These are phyloP conservation scores for Trachymyrmex cornetzi DNA, from an alignment of 1,140 invertebrate genomes.

Conservation along the genomic window DNA sequence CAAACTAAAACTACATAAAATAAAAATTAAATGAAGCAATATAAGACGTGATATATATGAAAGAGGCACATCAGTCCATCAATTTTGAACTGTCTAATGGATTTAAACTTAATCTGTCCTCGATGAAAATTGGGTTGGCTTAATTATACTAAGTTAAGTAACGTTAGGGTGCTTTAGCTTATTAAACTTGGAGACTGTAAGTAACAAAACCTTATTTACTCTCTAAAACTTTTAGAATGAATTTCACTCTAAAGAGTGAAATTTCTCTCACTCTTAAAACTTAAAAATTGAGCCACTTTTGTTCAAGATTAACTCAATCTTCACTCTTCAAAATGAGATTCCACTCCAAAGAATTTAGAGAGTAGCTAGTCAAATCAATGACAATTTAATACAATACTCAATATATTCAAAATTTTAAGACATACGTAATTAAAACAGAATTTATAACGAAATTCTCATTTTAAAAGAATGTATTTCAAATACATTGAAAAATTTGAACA, in stretches of 20 bases:
- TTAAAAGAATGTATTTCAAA: not conserved
- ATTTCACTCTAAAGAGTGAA: too few relatives aligned
- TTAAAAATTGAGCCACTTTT: too few relatives aligned
- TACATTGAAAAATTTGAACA: slow-evolving; percentile 2
- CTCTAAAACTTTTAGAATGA: too few relatives aligned
- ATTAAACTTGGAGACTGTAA: slow-evolving; percentile 24
- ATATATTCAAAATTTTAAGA: slow-evolving; percentile 25
- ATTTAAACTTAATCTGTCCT: slow-evolving; percentile 44
- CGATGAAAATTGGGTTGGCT: slow-evolving; percentile 40
- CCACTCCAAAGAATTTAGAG: too few relatives aligned
- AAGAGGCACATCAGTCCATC: too few relatives aligned
- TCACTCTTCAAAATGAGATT: too few relatives aligned
- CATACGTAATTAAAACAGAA: not conserved
- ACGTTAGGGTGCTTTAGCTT: slow-evolving; percentile 6
- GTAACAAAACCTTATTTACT: slow-evolving; percentile 11
- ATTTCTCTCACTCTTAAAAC: too few relatives aligned
- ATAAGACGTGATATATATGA: not conserved
- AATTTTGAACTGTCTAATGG: not conserved
- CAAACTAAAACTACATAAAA: slow-evolving; percentile 98
- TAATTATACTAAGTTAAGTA: slow-evolving; percentile 44
- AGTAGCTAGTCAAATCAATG: slow-evolving; percentile 14
- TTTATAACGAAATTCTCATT: slow-evolving; percentile 7
- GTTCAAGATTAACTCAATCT: too few relatives aligned
- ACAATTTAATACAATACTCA: slow-evolving; percentile 10
- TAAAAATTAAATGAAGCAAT: slow-evolving; percentile 93